Conservation (phyloP, 2,888 invertebrate genomes). For the Miltochrista miniata region DNA sequence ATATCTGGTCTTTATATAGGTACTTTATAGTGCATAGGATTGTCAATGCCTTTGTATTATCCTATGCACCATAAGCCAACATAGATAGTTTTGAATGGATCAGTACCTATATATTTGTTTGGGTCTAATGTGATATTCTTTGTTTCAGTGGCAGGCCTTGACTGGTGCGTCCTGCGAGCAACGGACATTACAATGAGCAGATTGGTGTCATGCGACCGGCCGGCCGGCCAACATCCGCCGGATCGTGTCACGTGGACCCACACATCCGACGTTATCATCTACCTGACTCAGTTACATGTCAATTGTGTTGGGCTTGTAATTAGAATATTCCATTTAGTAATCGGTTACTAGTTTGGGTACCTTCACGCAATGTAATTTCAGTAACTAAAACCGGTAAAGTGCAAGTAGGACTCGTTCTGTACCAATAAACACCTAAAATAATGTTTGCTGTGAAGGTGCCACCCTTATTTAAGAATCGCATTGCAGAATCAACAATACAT, state of each 20-base stretch:
- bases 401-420: too few species aligned
- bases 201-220: conserved; percentile 65
- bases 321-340: conserved; percentile 19
- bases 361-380: background rate
- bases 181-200: conserved; percentile 49
- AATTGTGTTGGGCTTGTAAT: conserved; percentile 30
- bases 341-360: background rate
- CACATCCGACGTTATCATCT: conserved; percentile 66
- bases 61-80: too few species aligned
- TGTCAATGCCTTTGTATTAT: too few species aligned
- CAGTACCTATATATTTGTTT: too few species aligned
- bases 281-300: conserved; percentile 35
- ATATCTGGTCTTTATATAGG: too few species aligned
- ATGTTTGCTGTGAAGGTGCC: too few species aligned
- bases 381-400: conserved; percentile 1
- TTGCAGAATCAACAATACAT: too few species aligned
- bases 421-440: too few species aligned
- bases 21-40: too few species aligned
- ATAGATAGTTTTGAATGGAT: too few species aligned
- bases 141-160: conserved; percentile 35
- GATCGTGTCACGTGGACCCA: conserved; percentile 66
- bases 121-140: conserved; percentile 21
- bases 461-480: too few species aligned
- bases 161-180: conserved; percentile 32
- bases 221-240: conserved; percentile 51